phyloP scores from a whole-genome alignment of 53 echinoderm and acorn worm genomes.

The Astropecten irregularis region DNA sequence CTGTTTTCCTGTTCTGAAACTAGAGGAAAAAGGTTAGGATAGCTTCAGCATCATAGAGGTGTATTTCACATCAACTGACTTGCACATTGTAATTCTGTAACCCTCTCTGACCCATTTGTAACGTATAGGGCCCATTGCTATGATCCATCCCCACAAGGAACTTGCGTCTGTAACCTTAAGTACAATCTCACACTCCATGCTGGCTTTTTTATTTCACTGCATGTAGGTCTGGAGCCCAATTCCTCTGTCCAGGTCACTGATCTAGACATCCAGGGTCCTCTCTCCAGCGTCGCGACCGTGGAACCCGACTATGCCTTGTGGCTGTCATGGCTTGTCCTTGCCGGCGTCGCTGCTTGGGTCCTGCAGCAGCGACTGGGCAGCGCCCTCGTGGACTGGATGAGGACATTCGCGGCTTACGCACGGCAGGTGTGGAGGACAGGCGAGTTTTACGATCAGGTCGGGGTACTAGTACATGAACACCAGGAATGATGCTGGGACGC shows the following conservation, averaged over 20 bases:
- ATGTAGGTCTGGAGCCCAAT: constrained; percentile 76
- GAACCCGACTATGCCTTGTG: constrained; percentile 86
- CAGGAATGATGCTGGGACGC: constrained; percentile 19
- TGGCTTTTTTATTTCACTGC: too few relatives aligned
- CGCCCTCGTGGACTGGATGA: constrained; percentile 44
- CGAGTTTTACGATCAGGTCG: constrained; percentile 87
- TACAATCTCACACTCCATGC: too few relatives aligned
- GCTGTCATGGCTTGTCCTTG: constrained; percentile 81
- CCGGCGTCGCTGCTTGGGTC: constrained; percentile 49
- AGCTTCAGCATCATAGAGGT: too few relatives aligned
- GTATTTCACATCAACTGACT: too few relatives aligned
- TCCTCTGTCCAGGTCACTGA: constrained; percentile 66
- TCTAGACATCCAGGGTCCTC: constrained; percentile 74
- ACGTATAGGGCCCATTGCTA: too few relatives aligned
- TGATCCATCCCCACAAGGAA: too few relatives aligned
- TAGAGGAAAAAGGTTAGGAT: too few relatives aligned
- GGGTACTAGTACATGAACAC: constrained; percentile 75
- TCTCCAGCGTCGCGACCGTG: constrained; percentile 63
- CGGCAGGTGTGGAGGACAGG: constrained; percentile 87
- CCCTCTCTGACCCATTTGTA: too few relatives aligned
- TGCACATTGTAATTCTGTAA: too few relatives aligned
- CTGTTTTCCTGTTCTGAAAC: too few relatives aligned
- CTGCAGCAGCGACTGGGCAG: constrained; percentile 77
- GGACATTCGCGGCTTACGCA: constrained; percentile 57
- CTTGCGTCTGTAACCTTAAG: too few relatives aligned